Percentiles rank a stretch among this genome's conserved stretches.
Conservation (phyloP, 2,797 vertebrate genomes). For the Acrossocheilus wenchowensis region DNA sequence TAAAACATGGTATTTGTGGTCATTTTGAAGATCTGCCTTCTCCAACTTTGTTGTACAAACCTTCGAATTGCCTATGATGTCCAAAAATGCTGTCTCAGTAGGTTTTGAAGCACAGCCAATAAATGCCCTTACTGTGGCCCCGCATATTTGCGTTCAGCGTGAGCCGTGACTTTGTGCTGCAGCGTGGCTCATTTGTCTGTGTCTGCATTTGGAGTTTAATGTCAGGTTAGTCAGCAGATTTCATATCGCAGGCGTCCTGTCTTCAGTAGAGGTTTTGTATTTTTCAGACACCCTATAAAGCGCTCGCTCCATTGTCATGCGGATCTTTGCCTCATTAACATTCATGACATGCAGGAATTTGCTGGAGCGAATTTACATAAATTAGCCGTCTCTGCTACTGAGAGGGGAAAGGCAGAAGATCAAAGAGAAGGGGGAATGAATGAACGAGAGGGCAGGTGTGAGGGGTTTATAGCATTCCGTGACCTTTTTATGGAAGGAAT, state of each 20-base stretch:
- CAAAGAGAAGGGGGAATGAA: conserved; percentile 45
- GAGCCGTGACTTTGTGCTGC: conserved; percentile 19
- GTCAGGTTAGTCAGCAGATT: conserved; percentile 77
- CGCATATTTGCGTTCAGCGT: neutral
- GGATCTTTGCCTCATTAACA: conserved; percentile 71
- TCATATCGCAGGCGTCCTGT: conserved; percentile 51
- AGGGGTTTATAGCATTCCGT: conserved; percentile 56
- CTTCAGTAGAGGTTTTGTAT: conserved; percentile 54
- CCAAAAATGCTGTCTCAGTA: conserved; percentile 8
- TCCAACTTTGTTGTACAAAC: neutral
- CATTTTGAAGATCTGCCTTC: neutral
- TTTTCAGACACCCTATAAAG: conserved; percentile 40
- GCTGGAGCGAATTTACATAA: conserved; percentile 70
- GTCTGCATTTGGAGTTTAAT: conserved; percentile 60
- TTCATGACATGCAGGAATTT: conserved; percentile 77
- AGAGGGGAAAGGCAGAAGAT: conserved; percentile 63
- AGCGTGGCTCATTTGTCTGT: conserved; percentile 12
- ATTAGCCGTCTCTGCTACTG: conserved; percentile 69
- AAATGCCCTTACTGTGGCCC: conserved; percentile 1
- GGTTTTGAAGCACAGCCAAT: neutral
- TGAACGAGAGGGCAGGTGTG: conserved; percentile 46
- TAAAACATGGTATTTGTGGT: neutral
- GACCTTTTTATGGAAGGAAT: conserved; percentile 65
- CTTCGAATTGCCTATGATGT: neutral
- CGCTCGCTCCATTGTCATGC: conserved; percentile 64